Percentiles rank a stretch among this genome's conserved stretches.
These are phyloP conservation scores for Mastomys coucha DNA, from an alignment of 2,113 vertebrate genomes.

Conservation along the genomic window DNA sequence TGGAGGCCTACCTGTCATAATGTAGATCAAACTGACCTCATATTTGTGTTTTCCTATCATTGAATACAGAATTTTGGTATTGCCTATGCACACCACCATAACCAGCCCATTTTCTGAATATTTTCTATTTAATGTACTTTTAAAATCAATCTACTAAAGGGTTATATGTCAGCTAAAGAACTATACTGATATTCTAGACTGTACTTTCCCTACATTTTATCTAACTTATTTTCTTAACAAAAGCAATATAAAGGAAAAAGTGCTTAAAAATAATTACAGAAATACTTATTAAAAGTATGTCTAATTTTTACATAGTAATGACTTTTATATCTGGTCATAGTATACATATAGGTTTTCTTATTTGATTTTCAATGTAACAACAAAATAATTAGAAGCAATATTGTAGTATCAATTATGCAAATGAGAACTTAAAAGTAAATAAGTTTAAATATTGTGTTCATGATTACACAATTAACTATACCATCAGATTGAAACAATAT, in stretches of 20 bases:
- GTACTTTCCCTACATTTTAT: not conserved
- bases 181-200: not conserved
- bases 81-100: not conserved
- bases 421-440: not conserved
- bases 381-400: not conserved
- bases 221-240: not conserved
- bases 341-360: not conserved
- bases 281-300: not conserved
- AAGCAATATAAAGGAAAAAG: not conserved
- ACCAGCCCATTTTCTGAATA: not conserved
- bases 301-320: not conserved
- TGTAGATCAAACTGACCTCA: not conserved
- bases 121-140: not conserved
- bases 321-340: not conserved
- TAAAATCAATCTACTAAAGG: not conserved
- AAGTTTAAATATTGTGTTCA: not conserved
- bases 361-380: slow-evolving; percentile 14
- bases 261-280: not conserved
- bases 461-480: not conserved
- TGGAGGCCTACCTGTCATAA: not conserved
- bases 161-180: not conserved
- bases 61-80: not conserved
- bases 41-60: not conserved
- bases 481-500: not conserved
- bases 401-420: not conserved